A percentile compares a stretch with the other conserved stretches of the same genome.
Conservation (phyloP, 2,797 vertebrate species). For the Periophthalmus magnuspinnatus region DNA sequence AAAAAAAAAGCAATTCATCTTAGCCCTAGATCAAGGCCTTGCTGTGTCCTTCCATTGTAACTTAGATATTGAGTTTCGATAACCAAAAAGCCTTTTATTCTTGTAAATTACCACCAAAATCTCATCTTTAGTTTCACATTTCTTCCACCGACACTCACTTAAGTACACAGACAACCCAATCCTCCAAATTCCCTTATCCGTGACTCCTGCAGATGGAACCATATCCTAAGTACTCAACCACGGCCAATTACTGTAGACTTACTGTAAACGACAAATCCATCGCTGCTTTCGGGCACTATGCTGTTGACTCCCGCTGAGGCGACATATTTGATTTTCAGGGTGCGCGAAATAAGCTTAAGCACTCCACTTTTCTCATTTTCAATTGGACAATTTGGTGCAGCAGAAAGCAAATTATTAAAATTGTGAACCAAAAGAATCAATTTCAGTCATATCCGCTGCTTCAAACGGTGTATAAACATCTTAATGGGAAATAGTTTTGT, state of each 20-base stretch:
- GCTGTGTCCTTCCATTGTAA: no score
- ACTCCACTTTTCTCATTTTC: conserved; percentile 52
- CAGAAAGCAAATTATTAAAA: conserved; percentile 57
- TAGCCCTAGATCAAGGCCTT: no score
- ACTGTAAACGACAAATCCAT: conserved; percentile 65
- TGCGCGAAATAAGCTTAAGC: conserved; percentile 56
- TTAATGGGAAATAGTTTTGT: neutral
- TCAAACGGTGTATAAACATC: conserved; percentile 25
- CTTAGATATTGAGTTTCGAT: no score
- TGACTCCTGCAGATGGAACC: conserved; percentile 42
- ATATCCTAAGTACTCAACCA: conserved; percentile 55
- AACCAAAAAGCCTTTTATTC: no score
- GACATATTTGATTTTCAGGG: conserved; percentile 40
- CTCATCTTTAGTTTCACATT: neutral
- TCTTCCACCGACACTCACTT: conserved; percentile 21
- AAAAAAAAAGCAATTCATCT: no score
- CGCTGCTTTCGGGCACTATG: conserved; percentile 40
- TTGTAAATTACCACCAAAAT: no score
- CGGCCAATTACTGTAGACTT: conserved; percentile 66
- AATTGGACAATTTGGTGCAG: conserved; percentile 55
- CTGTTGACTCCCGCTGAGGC: conserved; percentile 52
- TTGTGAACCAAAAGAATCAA: conserved; percentile 41
- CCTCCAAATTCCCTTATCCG: conserved; percentile 44
- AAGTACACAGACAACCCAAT: conserved; percentile 39
- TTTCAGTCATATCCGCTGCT: neutral